Evolutionary conservation across 2,797 vertebrate genomes (phyloP).

Genomic region (Poeciliopsis presidionis): DNA sequence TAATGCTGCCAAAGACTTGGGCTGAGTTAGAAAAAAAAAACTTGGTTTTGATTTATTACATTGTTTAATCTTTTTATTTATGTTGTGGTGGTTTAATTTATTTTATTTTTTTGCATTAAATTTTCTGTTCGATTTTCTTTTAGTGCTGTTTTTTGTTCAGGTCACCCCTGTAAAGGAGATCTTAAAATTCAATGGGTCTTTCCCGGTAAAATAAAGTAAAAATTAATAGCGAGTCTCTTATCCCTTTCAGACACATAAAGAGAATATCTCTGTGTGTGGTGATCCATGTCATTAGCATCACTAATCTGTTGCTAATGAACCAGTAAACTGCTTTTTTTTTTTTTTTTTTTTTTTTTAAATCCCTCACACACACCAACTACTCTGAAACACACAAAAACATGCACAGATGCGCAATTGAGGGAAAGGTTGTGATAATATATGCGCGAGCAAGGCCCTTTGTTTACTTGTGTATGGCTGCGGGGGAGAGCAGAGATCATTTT

Average conservation of each 20-base stretch:
- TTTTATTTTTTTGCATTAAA: not conserved
- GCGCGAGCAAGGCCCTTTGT: slow-evolving; percentile 68
- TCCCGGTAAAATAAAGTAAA: not conserved
- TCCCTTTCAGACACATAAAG: slow-evolving; percentile 75
- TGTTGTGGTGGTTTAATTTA: not conserved
- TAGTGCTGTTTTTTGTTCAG: not conserved
- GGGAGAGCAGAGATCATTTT: slow-evolving; percentile 75
- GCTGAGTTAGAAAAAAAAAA: not conserved
- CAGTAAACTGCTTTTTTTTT: slow-evolving; percentile 74
- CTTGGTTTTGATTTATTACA: not conserved
- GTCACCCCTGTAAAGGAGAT: not conserved
- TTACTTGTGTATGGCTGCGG: slow-evolving; percentile 72
- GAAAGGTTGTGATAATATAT: slow-evolving; percentile 76
- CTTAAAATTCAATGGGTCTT: not conserved
- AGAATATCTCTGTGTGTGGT: slow-evolving; percentile 72
- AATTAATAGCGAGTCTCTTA: slow-evolving; percentile 25
- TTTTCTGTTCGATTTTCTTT: not conserved
- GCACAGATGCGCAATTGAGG: slow-evolving; percentile 62
- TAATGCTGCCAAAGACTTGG: not conserved
- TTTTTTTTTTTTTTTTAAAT: slow-evolving; percentile 62
- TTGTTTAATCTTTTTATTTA: not conserved
- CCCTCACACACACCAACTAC: slow-evolving; percentile 43
- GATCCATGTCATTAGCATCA: slow-evolving; percentile 83
- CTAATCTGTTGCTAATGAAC: slow-evolving; percentile 84
- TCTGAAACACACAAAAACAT: slow-evolving; percentile 54